A percentile compares a stretch with the other conserved stretches of the same genome.
Conservation (phyloP, 2,888 invertebrate species). For the Leptinotarsa tumamoca region DNA sequence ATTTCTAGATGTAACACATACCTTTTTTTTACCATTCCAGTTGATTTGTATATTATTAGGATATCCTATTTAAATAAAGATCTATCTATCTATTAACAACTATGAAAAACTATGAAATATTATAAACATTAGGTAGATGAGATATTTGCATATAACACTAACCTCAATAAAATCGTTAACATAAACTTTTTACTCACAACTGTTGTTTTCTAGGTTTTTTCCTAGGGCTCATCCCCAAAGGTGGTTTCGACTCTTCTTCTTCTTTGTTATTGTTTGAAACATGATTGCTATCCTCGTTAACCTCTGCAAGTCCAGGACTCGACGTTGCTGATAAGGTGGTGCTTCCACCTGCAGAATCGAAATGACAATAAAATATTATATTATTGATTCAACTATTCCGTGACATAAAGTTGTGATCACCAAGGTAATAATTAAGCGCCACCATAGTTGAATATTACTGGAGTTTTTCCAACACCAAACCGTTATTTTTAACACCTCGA, state of each 20-base stretch:
- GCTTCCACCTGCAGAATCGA: conserved; percentile 71
- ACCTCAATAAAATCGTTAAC: no score
- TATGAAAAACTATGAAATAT: no score
- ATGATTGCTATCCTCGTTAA: conserved; percentile 67
- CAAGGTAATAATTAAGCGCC: no score
- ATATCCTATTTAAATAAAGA: no score
- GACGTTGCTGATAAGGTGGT: conserved; percentile 90
- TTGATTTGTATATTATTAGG: no score
- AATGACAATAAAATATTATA: neutral
- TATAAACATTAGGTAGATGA: no score
- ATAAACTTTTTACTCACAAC: conserved; percentile 72
- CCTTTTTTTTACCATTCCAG: rapidly evolving
- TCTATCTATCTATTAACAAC: no score
- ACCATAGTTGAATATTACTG: no score
- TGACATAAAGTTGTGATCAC: neutral
- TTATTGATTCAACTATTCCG: neutral
- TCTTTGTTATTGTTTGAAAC: conserved; percentile 59
- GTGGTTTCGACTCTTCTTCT: conserved; percentile 66
- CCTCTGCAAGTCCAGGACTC: conserved; percentile 78
- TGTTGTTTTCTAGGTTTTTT: conserved; percentile 94
- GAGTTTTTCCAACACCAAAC: no score
- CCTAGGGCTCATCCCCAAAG: conserved; percentile 79
- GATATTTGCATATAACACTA: no score
- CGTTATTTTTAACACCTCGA: no score
- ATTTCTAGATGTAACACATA: no score